Base-by-base conservation (phyloP, 2,113 vertebrate species). In the Meriones unguiculatus region DNA sequence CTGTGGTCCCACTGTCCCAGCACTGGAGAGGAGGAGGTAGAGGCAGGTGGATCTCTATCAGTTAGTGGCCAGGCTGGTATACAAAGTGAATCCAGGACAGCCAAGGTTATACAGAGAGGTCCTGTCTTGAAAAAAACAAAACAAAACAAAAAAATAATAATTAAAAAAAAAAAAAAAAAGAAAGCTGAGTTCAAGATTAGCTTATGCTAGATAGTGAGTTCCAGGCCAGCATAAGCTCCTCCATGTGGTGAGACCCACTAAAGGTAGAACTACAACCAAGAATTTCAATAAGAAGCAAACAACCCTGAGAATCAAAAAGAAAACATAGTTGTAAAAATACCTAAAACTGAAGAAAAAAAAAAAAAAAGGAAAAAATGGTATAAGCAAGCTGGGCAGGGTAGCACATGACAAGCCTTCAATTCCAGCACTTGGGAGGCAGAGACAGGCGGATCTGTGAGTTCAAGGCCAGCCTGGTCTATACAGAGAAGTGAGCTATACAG, bases 141-240 rank as follows among this genome's bases (percentile, higher is more conserved):
- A 1, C 11, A 10, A 12, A 11, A 20, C 10, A 11, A 3, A n/a
- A 2, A 20, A 46, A 41, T 41, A 35, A 72, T 20, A 73, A n/a
- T 7, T 6, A n/a, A 10, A 67, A 11, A 8, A n/a, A 1, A 9
- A 9, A 72, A 11, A 8, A n/a, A 2, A 20, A 9, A 72, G 15
- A 32, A 41, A 41, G 46, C 46, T 52, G 25, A 77, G 75, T 15
- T 77, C 73, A 77, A 50, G 76, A 78, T 78, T 78, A 46, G 14
- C 76, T 78, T 78, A 52, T 32, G 28, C 46, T 32, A 78, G 15
- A 78, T 32, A 18, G 17, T n/a, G 14, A 52, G 28, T 54, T 54
- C 76, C 15, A 78, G 14, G 50, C 50, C 76, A 54, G 50, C 50
- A 52, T 54, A 13, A 28, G 50, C 50, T 77, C 25, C 46, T 78